These are phyloP conservation scores for Cyprinus carpio DNA, from an alignment of 2,113 vertebrate genomes.

Conservation along the genomic window DNA sequence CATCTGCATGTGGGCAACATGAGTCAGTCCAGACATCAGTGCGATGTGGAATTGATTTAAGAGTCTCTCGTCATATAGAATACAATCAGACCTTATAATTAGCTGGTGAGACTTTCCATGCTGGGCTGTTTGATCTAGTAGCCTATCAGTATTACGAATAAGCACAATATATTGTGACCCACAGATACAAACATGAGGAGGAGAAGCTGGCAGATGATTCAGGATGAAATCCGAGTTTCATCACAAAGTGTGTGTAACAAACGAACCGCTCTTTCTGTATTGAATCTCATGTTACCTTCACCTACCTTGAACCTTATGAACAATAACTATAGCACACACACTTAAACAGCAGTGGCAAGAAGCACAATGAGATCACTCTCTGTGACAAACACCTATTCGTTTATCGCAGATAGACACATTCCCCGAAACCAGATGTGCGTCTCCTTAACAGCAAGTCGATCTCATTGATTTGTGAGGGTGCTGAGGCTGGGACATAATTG, in stretches of 20 bases:
- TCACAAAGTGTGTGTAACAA: background rate
- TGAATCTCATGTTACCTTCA: background rate
- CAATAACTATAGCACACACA: background rate
- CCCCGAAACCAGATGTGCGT: conserved; percentile 20
- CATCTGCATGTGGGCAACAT: conserved; percentile 28
- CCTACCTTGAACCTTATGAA: background rate
- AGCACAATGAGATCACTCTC: background rate
- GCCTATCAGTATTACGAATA: background rate
- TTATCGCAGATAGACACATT: conserved; percentile 40
- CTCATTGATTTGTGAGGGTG: conserved; percentile 43
- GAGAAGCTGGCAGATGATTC: background rate
- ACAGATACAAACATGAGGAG: background rate
- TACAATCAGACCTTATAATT: conserved; percentile 31
- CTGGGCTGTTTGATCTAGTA: background rate
- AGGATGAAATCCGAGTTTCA: background rate
- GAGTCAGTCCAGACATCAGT: conserved; percentile 30
- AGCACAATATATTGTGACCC: background rate
- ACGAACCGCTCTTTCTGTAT: background rate
- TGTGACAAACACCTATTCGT: background rate
- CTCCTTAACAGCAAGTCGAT: conserved; percentile 42
- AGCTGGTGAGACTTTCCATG: conserved; percentile 7
- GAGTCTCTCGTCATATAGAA: conserved; percentile 6
- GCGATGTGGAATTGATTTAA: background rate
- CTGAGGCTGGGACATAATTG: conserved; percentile 10
- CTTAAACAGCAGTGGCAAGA: background rate